These are phyloP conservation scores for Equus przewalskii DNA, from an alignment of 2,113 vertebrate species.

Conservation along the genomic window DNA sequence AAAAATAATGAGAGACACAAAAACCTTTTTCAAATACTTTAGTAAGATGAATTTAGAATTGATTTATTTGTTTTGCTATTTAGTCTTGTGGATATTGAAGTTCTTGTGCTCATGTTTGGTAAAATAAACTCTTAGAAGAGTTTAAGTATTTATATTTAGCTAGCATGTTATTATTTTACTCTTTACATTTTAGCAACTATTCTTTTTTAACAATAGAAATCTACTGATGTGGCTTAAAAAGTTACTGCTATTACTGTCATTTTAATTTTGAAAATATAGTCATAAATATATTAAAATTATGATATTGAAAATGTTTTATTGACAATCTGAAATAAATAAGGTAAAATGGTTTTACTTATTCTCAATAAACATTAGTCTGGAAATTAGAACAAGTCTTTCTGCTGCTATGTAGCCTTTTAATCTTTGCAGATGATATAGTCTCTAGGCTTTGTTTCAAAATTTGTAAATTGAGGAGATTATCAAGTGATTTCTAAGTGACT, in stretches of 20 bases:
- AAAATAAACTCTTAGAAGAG: background rate
- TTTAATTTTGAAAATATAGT: background rate
- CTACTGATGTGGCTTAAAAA: background rate
- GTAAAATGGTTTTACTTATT: background rate
- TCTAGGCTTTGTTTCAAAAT: background rate
- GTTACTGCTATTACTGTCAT: background rate
- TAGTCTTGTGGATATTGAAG: background rate
- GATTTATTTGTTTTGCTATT: conserved; percentile 1
- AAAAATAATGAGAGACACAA: conserved; percentile 80
- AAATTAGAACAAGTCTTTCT: background rate
- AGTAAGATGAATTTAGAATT: conserved; percentile 74
- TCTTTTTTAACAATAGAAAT: background rate
- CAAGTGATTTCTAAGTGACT: background rate
- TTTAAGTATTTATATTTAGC: background rate
- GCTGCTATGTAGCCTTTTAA: background rate
- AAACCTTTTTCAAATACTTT: conserved; percentile 78
- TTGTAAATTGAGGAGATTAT: background rate
- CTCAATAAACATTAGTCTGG: background rate
- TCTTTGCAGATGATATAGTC: background rate
- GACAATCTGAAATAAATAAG: background rate
- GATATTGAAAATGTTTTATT: background rate
- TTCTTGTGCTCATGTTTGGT: background rate
- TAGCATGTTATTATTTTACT: background rate
- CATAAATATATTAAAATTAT: background rate
- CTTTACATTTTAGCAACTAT: background rate